Percentiles rank a stretch among this genome's conserved stretches.
Evolutionary conservation across 2,113 vertebrate species (phyloP).

Genomic region (Beaufortia kweichowensis): DNA sequence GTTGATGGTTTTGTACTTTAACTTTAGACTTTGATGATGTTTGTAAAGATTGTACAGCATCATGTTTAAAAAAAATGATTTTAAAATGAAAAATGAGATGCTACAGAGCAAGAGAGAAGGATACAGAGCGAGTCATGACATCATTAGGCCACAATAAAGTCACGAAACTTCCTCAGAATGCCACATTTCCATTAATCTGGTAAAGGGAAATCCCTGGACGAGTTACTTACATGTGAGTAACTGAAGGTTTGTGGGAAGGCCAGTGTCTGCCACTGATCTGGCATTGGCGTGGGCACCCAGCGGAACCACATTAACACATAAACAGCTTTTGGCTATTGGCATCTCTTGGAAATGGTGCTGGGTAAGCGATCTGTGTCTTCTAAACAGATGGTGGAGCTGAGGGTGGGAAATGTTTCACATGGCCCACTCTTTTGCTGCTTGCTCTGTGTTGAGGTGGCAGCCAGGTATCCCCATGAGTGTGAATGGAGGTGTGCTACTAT

Average conservation of each 20-base stretch:
- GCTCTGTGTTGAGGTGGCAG: slow-evolving; percentile 33
- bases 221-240: slow-evolving; percentile 16
- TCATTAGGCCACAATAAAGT: not conserved
- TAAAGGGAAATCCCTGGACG: slow-evolving; percentile 22
- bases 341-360: slow-evolving; percentile 47
- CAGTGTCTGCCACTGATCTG: slow-evolving; percentile 46
- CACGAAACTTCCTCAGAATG: slow-evolving; percentile 1
- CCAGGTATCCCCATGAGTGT: slow-evolving; percentile 65
- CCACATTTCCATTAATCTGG: slow-evolving; percentile 18
- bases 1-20: not conserved
- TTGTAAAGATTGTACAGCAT: not conserved
- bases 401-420: slow-evolving; percentile 67
- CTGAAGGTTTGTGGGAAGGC: slow-evolving; percentile 41
- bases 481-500: slow-evolving; percentile 61
- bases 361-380: slow-evolving; percentile 64
- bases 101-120: too few species aligned
- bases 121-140: too few species aligned
- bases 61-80: too few species aligned
- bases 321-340: slow-evolving; percentile 58
- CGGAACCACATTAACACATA: slow-evolving; percentile 50
- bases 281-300: slow-evolving; percentile 49
- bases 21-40: not conserved
- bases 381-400: slow-evolving; percentile 73
- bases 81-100: too few species aligned
- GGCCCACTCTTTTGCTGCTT: slow-evolving; percentile 56